Base-by-base conservation (phyloP, 2,797 vertebrate genomes). In the Chaenodraco wilsoni region DNA sequence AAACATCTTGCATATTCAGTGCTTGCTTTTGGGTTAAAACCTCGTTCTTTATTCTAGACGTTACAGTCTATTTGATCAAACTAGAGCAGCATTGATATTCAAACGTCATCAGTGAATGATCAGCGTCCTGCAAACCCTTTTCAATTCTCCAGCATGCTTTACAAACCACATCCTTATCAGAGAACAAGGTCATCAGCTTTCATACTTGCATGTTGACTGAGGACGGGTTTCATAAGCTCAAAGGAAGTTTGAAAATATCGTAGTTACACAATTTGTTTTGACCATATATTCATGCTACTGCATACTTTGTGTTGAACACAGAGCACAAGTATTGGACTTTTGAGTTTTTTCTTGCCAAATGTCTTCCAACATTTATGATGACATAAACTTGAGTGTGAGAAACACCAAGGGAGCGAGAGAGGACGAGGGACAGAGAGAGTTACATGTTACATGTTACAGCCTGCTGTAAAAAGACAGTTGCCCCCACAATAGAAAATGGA, bases 331-430 rank as follows among this genome's bases (percentile, higher is more conserved):
- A 48, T 13, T 27, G 43, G 13, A 33, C 40, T 4, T 13, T 5
- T 37, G 4, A 8, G 1, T 16, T 46, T 2, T 0, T 13, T n/a
- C 3, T 3, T 19, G 1, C 3, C 3, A 76, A 41, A 87, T 87
- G 85, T 48, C 65, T 2, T 66, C 13, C 2, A 73, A 87, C 62
- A 56, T 81, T 45, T 86, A 87, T 0, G 82, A 82, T 16, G 48
- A 70, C 0, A 62, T 46, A 6, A n/a, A 48, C 9, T 0, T 41
- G 44, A 60, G 23, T 1, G 54, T 14, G 46, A 66, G 12, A 43
- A 58, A 51, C 56, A 41, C 21, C 5, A 0, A 43, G 51, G 9
- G 11, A 50, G 14, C 0, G 4, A 1, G 0, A 13, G 44, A 0
- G 2, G 51, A 66, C 1, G 0, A 5, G 8, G 43, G 9, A 7